Percentiles rank a stretch among this genome's conserved stretches.
These are phyloP conservation scores for Periphyllus acericola DNA, from an alignment of 2,888 invertebrate species.

Conservation along the genomic window DNA sequence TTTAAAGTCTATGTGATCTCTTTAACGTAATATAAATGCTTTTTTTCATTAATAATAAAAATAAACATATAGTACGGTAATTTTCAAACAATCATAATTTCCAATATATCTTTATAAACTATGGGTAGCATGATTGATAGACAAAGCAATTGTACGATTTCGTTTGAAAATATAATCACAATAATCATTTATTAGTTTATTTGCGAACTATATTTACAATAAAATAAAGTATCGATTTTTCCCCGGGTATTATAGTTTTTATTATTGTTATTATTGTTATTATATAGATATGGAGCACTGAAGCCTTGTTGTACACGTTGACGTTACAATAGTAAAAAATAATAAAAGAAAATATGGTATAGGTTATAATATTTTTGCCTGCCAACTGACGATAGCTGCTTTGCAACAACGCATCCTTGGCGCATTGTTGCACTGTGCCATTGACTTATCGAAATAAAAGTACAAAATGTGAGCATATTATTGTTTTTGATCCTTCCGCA, in stretches of 20 bases:
- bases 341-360: not conserved
- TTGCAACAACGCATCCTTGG: not conserved
- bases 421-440: too few relatives aligned
- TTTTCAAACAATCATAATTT: too few relatives aligned
- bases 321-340: not conserved
- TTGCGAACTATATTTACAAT: too few relatives aligned
- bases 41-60: too few relatives aligned
- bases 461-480: not conserved
- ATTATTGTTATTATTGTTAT: not conserved
- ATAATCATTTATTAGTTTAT: too few relatives aligned
- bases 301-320: not conserved
- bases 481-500: not conserved
- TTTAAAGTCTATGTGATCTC: too few relatives aligned
- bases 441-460: conserved; percentile 1
- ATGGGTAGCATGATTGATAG: too few relatives aligned
- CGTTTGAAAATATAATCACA: too few relatives aligned
- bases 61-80: too few relatives aligned
- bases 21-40: too few relatives aligned
- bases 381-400: not conserved
- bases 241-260: not conserved
- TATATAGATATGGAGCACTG: not conserved
- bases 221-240: not conserved
- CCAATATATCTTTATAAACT: too few relatives aligned
- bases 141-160: too few relatives aligned
- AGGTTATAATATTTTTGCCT: not conserved